A percentile compares a stretch with the other conserved stretches of the same genome.
Evolutionary conservation across 2,113 vertebrate genomes (phyloP).

Genomic region (Ellobius talpinus): DNA sequence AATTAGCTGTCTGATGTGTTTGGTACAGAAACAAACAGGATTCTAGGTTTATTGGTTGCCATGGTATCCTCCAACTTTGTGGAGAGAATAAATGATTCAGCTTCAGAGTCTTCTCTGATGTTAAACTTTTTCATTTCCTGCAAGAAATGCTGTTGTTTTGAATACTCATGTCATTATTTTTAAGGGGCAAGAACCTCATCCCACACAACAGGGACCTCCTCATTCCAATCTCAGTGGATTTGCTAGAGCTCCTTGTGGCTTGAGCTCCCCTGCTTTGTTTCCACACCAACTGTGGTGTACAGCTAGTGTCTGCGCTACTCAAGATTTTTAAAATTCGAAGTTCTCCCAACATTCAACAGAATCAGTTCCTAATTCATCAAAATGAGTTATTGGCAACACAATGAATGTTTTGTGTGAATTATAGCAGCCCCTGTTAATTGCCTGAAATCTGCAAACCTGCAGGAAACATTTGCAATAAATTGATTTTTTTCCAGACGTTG

Average conservation of each 20-base stretch:
- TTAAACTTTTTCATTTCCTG: not conserved
- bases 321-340: not conserved
- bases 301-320: not conserved
- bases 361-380: constrained; percentile 59
- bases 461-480: constrained; percentile 72
- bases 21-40: not conserved
- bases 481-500: constrained; percentile 74
- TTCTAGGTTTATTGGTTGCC: not conserved
- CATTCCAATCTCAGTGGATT: not conserved
- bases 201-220: not conserved
- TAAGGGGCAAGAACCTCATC: not conserved
- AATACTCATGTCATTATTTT: not conserved
- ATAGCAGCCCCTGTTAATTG: constrained; percentile 74
- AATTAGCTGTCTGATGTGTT: not conserved
- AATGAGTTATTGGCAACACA: constrained; percentile 67
- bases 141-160: not conserved
- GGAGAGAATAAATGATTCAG: not conserved
- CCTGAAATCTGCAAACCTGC: constrained; percentile 73
- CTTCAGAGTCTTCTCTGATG: not conserved
- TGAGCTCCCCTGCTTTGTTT: not conserved
- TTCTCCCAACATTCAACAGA: constrained; percentile 36
- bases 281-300: rapidly evolving
- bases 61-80: not conserved
- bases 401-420: constrained; percentile 66
- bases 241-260: not conserved